Percentiles rank a stretch among this genome's conserved stretches.
Conservation (phyloP, 1,140 invertebrate genomes). For the Sweltsa coloradensis region DNA sequence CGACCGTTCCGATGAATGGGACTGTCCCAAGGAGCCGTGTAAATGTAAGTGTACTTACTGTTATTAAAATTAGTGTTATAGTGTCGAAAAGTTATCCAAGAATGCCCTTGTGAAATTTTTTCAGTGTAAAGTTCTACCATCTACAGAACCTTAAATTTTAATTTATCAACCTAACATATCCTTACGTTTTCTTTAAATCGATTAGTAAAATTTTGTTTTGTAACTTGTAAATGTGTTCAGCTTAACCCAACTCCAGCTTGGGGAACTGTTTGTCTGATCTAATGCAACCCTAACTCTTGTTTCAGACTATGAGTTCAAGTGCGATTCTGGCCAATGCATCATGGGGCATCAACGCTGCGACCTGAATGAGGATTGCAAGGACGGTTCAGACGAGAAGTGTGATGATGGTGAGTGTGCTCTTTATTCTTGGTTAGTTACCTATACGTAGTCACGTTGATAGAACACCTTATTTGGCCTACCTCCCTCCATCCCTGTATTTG, state of each 20-base stretch:
- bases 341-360: conserved; percentile 40
- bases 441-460: background rate
- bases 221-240: background rate
- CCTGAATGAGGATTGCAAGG: conserved; percentile 39
- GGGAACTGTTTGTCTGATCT: background rate
- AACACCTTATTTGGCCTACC: background rate
- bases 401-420: conserved; percentile 1
- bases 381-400: conserved; percentile 34
- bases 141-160: background rate
- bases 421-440: background rate
- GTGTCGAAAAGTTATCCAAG: background rate
- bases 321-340: conserved; percentile 27
- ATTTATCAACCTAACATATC: background rate
- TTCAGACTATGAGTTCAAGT: conserved; percentile 17
- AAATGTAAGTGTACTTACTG: background rate
- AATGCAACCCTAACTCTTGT: background rate
- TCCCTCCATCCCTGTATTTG: too few species aligned
- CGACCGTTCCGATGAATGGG: conserved; percentile 10
- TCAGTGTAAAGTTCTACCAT: background rate
- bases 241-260: background rate
- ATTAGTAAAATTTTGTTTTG: background rate
- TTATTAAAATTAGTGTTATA: background rate
- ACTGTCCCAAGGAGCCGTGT: background rate
- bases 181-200: background rate
- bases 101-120: background rate